Percentiles rank a stretch among this genome's conserved stretches.
These are phyloP conservation scores for Agelaius phoeniceus DNA, from an alignment of 2,113 vertebrate species.

Conservation along the genomic window DNA sequence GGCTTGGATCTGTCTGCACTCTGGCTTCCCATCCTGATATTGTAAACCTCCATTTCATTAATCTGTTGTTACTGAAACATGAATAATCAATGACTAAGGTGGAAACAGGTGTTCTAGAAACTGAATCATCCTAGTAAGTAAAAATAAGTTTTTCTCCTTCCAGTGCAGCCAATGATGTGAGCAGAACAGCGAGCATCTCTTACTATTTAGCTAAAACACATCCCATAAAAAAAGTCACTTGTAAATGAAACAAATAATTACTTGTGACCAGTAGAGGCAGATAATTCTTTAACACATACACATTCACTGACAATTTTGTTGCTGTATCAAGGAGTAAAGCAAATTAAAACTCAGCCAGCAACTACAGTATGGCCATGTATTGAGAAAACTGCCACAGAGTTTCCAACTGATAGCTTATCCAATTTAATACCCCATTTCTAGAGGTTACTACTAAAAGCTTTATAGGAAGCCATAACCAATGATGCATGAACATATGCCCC, in stretches of 20 bases:
- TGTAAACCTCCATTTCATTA: neutral
- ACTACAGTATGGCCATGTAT: neutral
- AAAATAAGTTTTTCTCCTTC: neutral
- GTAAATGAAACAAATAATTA: neutral
- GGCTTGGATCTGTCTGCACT: accelerated
- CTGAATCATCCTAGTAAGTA: neutral
- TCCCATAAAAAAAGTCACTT: neutral
- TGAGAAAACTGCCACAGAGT: neutral
- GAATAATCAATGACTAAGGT: neutral
- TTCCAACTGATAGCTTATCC: neutral
- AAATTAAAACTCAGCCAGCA: neutral
- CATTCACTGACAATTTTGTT: neutral
- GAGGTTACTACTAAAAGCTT: neutral
- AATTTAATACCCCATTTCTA: neutral
- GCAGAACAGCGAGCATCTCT: neutral
- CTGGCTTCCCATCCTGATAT: neutral
- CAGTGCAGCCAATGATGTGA: neutral
- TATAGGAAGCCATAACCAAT: neutral
- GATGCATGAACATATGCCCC: neutral
- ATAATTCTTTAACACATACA: neutral
- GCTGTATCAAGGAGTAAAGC: neutral
- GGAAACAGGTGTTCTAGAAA: neutral
- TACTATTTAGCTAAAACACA: neutral
- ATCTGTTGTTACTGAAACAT: neutral
- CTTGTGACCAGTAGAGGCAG: neutral